phyloP scores from a whole-genome alignment of 2,797 vertebrate genomes.

The Xerus rutilus region DNA sequence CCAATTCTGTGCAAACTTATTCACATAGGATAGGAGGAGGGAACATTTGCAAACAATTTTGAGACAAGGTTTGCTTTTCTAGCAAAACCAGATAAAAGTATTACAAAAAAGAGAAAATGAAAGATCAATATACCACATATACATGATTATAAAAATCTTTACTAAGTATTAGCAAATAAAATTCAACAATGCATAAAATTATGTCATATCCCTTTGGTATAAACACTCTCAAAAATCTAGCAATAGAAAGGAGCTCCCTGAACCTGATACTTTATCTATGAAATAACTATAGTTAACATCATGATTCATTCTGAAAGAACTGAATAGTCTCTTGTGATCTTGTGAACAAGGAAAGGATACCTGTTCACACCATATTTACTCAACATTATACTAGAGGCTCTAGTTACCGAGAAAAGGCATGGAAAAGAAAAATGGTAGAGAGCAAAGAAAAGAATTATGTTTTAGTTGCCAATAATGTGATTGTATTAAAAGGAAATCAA shows the following conservation, averaged over 20 bases:
- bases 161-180: no score
- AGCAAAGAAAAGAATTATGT: not conserved
- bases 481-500: not conserved
- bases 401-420: not conserved
- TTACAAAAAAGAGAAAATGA: not conserved
- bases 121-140: not conserved
- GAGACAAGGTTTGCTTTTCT: not conserved
- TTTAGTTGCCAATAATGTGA: constrained; percentile 38
- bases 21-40: not conserved
- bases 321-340: not conserved
- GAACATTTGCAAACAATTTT: not conserved
- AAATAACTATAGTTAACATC: constrained; percentile 7
- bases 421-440: not conserved
- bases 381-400: not conserved
- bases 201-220: not conserved
- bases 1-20: not conserved
- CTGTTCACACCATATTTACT: not conserved
- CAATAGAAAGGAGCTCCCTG: not conserved
- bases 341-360: not conserved
- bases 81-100: not conserved
- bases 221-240: not conserved
- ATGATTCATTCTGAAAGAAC: constrained; percentile 12
- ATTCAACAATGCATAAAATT: not conserved
- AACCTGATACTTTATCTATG: not conserved
- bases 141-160: not conserved